Evolutionary conservation across 2,113 vertebrate species (phyloP).

Genomic region (Hirundichthys speculiger): DNA sequence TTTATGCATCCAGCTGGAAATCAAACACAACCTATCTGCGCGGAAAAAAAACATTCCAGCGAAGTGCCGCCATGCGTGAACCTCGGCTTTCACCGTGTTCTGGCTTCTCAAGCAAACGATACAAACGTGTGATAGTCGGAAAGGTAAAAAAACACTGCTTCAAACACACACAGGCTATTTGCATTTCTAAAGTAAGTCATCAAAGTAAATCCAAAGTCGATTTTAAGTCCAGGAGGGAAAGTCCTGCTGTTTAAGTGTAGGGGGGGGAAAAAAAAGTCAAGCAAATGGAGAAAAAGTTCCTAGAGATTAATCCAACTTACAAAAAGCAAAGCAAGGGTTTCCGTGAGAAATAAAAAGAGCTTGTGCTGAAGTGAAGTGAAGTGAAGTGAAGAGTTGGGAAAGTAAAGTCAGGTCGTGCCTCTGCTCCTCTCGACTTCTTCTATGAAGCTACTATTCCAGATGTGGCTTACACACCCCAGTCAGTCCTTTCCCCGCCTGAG

Average conservation of each 20-base stretch:
- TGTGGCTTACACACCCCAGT: constrained; percentile 75
- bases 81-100: background rate
- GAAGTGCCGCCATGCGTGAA: constrained; percentile 48
- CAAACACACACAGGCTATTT: background rate
- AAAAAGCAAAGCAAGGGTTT: constrained; percentile 50
- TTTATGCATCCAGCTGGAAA: constrained; percentile 34
- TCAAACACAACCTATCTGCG: constrained; percentile 39
- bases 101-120: background rate
- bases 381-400: constrained; percentile 47
- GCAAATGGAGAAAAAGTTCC: background rate
- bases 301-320: constrained; percentile 74
- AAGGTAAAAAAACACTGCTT: background rate
- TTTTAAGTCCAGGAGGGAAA: constrained; percentile 41
- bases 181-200: background rate
- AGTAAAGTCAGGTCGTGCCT: constrained; percentile 38
- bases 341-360: constrained; percentile 29
- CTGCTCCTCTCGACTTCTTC: constrained; percentile 63
- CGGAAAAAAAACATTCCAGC: constrained; percentile 55
- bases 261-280: background rate
- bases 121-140: background rate
- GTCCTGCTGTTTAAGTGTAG: constrained; percentile 28
- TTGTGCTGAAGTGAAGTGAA: constrained; percentile 28
- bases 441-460: constrained; percentile 80
- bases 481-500: constrained; percentile 70
- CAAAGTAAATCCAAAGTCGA: constrained; percentile 47